Evolutionary conservation across 1,140 invertebrate genomes (phyloP), one percentile per base, ranked within the genome.

Genomic region (Cryptotermes secundus): DNA sequence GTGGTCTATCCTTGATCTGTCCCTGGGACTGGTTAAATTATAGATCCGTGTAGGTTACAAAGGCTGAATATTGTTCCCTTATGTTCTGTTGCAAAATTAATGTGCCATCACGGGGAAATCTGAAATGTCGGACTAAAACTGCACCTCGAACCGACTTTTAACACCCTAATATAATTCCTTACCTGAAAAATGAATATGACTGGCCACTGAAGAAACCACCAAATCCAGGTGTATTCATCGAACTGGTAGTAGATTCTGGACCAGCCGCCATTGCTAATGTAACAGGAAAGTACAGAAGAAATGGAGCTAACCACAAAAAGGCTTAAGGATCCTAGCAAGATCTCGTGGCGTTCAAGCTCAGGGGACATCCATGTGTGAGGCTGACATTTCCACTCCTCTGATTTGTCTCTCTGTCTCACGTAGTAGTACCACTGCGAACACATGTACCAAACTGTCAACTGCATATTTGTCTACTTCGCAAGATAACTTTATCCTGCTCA

Each of bases 321-420:
- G 3, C 93, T 92, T 0, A 92, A 79, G 0, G 91, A 92, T 4
- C 94, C 94, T 9, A 93, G 86, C 79, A 94, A 90, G 65, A 96
- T 94, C 88, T 95, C 94, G 86, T 95, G 93, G 26, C 91, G 89
- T 87, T 95, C 94, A 49, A 95, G 87, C 81, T 94, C 92, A 2
- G 92, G 92, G 1, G 92, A 89, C 3, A 95, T 86, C 92, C 93
- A 95, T 86, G 94, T 94, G 22, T 91, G 90, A 0, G 94, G 94
- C 86, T 96, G 95, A 85, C 94, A 93, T 89, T 96, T 96, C 95
- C 95, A 96, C 86, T 94, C 92, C 65, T 93, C 89, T 0, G 94
- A 88, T 7, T 88, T 86, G 86, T 94, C 90, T 0, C 92, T 88
- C 88, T 92, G 91, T 0, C 91, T 88, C 2, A 94, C 90, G 88